Base-by-base conservation (phyloP, 1,140 invertebrate species). In the Lycorma delicatula region DNA sequence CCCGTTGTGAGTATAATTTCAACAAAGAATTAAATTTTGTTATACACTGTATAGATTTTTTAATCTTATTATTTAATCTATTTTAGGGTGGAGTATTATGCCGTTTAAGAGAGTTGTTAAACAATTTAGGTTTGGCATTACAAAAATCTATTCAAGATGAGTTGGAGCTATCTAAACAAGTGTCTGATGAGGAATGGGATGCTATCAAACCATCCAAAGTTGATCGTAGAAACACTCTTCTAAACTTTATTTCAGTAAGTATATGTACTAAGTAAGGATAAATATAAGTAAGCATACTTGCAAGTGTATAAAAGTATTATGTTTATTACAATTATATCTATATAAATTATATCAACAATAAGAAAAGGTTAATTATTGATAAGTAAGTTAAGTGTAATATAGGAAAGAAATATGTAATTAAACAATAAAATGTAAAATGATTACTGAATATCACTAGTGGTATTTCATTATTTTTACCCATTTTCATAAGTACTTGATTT, bases 101-200 rank as follows among this genome's bases (percentile, higher is more conserved):
- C n/a, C n/a, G n/a, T n/a, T n/a, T n/a, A n/a, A n/a, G n/a, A n/a
- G n/a, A n/a, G n/a, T n/a, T n/a, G n/a, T n/a, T n/a, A n/a, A n/a
- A n/a, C n/a, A n/a, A n/a, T n/a, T n/a, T n/a, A n/a, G 70, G 78
- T 7, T 75, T 77, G 9, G 80, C 83, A 1, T 64, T 90, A 26
- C 82, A 87, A 47, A 74, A 77, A 44, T 79, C 84, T 0, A 77
- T 85, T 12, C 66, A 77, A 23, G 79, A 80, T 34, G 85, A 90
- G 68, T 76, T 81, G 31, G 79, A 84, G 29, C 73, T 84, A 38
- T 81, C 82, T n/a, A 75, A 79, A 22, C 80, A 82, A 67, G 80
- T 89, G 13, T 87, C 84, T 0, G 84, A 88, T 50, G 87, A 90
- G 68, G 86, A 91, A 69, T 91, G 87, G 81, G 84, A 89, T 62